Percentiles rank a stretch among this genome's conserved stretches.
Conservation (phyloP, 2,113 vertebrate species). For the Psammodynastes pulverulentus region DNA sequence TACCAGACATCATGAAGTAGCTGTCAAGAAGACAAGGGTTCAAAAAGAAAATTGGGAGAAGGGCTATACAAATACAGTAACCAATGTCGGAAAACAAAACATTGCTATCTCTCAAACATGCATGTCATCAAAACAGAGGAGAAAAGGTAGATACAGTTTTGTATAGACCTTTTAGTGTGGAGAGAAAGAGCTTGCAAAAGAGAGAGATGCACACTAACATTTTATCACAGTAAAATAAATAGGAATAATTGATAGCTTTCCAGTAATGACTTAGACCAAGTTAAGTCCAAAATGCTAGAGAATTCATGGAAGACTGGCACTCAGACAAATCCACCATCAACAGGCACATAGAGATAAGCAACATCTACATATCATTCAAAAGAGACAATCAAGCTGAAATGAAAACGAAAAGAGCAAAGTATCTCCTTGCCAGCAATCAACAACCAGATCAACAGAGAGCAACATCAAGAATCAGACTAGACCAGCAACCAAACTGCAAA, state of each 20-base stretch:
- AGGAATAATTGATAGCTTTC: neutral
- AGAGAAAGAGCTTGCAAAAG: neutral
- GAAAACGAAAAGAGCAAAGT: no score
- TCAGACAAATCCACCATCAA: no score
- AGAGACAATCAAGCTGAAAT: no score
- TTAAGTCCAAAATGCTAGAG: neutral
- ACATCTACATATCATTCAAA: no score
- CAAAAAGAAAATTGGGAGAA: constrained; percentile 27
- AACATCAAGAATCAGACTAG: no score
- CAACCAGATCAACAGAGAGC: no score
- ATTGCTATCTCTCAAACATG: neutral
- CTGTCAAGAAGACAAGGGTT: constrained; percentile 32
- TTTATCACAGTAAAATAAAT: neutral
- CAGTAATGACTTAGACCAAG: neutral
- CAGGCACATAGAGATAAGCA: no score
- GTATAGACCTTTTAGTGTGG: neutral
- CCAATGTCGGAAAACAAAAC: constrained; percentile 45
- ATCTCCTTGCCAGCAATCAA: no score
- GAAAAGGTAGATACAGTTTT: neutral
- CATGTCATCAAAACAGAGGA: neutral
- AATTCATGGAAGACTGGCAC: neutral
- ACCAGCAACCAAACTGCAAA: no score
- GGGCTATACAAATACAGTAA: neutral
- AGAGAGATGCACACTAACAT: neutral
- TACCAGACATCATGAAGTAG: constrained; percentile 48